phyloP scores from a whole-genome alignment of 1,140 invertebrate species.

The Drosophila willistoni region DNA sequence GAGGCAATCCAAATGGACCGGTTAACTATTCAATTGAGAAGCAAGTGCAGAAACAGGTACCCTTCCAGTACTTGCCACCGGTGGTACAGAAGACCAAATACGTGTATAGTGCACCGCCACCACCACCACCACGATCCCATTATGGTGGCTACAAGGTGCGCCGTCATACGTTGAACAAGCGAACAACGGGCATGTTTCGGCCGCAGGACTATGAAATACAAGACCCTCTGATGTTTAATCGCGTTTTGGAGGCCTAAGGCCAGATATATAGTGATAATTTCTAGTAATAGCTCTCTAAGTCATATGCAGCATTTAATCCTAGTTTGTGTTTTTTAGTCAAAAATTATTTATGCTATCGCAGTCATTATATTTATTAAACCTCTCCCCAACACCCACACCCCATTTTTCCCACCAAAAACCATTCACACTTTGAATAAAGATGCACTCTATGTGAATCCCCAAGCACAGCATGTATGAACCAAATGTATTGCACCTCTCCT shows the following conservation, averaged over 20 bases:
- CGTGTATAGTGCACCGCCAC: constrained; percentile 54
- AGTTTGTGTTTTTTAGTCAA: constrained; percentile 44
- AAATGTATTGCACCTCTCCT: constrained; percentile 33
- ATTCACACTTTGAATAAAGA: constrained; percentile 27
- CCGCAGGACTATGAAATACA: constrained; percentile 73
- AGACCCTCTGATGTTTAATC: constrained; percentile 76
- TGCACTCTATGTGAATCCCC: constrained; percentile 32
- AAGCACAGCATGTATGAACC: constrained; percentile 57
- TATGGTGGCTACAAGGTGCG: constrained; percentile 71
- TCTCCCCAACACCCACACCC: neutral
- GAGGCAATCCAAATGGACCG: constrained; percentile 26
- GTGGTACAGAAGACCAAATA: constrained; percentile 78
- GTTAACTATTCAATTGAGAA: constrained; percentile 73
- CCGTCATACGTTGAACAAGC: constrained; percentile 51
- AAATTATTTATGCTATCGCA: constrained; percentile 62
- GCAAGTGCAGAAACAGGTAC: constrained; percentile 67
- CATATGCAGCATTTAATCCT: constrained; percentile 73
- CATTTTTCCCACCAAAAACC: neutral
- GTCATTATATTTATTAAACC: constrained; percentile 56
- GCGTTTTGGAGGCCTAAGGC: constrained; percentile 63
- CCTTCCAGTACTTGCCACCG: constrained; percentile 67
- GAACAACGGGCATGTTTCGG: constrained; percentile 40
- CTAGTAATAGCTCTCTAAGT: constrained; percentile 69
- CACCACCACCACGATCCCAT: constrained; percentile 40
- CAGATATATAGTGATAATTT: constrained; percentile 18